phyloP scores from a whole-genome alignment of 2,888 invertebrate genomes.

The Himalopsyche kuldschensis region DNA sequence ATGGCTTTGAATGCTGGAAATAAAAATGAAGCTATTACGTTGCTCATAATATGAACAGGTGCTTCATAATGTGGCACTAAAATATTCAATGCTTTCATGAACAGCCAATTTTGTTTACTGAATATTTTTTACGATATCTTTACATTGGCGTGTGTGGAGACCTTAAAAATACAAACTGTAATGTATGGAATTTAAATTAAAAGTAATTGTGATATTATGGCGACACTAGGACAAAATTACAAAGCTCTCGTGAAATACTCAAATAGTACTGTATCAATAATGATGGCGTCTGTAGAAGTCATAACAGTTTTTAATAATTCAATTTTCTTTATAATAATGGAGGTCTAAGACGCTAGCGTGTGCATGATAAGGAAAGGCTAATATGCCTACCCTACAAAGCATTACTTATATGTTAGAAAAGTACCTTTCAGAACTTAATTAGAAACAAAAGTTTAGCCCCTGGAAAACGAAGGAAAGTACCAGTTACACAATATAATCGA shows the following conservation, averaged over 20 bases:
- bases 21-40: too few relatives aligned
- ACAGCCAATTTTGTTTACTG: background rate
- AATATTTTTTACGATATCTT: background rate
- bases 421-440: background rate
- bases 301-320: background rate
- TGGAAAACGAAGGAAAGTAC: too few relatives aligned
- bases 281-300: background rate
- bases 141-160: background rate
- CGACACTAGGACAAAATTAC: background rate
- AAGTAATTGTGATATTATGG: background rate
- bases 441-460: background rate
- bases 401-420: background rate
- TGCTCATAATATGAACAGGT: too few relatives aligned
- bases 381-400: background rate
- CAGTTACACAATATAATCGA: too few relatives aligned
- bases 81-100: too few relatives aligned
- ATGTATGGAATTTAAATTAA: background rate
- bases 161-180: background rate
- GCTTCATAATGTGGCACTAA: too few relatives aligned
- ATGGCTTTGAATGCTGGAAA: too few relatives aligned
- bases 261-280: background rate
- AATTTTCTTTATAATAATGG: background rate
- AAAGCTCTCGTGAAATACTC: background rate
- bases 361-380: background rate
- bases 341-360: background rate